Percentiles rank a stretch among this genome's conserved stretches.
These are phyloP conservation scores for Bombus difficillimus DNA, from an alignment of 1,140 invertebrate species.

Conservation along the genomic window DNA sequence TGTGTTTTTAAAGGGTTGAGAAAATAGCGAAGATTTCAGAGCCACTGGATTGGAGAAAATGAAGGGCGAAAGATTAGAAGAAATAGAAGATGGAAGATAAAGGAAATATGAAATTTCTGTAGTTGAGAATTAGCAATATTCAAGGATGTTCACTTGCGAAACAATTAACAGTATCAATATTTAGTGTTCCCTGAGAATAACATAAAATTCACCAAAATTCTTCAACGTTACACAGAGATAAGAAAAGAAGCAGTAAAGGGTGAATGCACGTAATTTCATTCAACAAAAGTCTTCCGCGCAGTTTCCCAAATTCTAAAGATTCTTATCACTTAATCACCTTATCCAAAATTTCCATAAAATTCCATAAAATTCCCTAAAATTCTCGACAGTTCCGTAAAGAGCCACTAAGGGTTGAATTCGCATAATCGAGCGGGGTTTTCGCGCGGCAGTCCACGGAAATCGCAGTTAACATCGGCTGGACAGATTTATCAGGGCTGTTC, in stretches of 20 bases:
- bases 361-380: background rate
- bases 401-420: background rate
- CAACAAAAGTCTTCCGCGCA: background rate
- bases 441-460: slow-evolving; percentile 60
- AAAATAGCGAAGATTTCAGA: background rate
- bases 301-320: background rate
- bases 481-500: slow-evolving; percentile 75
- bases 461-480: slow-evolving; percentile 75
- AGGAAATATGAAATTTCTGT: too few species aligned
- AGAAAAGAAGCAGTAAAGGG: background rate
- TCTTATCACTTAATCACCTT: too few species aligned
- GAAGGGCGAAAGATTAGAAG: too few species aligned
- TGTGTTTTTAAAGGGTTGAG: background rate
- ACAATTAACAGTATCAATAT: too few species aligned
- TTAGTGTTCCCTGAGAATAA: too few species aligned
- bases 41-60: too few species aligned
- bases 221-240: background rate
- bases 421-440: slow-evolving; percentile 43
- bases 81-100: too few species aligned
- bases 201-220: background rate
- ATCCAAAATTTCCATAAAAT: background rate
- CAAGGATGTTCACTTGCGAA: too few species aligned
- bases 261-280: background rate
- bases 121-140: too few species aligned
- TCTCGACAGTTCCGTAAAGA: background rate